Evolutionary conservation across 2,888 invertebrate genomes (phyloP), one percentile per base, ranked within the genome.

Genomic region (Arrhopalites spinosus): DNA sequence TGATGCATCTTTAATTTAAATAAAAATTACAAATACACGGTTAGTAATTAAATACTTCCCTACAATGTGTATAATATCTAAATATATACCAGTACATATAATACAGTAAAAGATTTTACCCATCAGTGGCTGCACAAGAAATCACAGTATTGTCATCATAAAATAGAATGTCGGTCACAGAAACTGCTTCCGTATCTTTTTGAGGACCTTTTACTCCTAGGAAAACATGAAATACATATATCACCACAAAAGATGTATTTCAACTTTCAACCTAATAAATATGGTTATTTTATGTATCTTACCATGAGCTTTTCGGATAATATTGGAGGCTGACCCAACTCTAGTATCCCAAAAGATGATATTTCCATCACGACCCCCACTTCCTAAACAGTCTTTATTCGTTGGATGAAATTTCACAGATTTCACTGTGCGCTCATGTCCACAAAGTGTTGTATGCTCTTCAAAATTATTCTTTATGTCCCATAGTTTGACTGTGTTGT

Each of bases 81-180:
- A 56, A n/a, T 56, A 23, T 56, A 2, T 56, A 17, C 1, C n/a
- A 47, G n/a, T 47, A 2, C 1, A 17, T 47, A 1, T 47, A 17
- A 47, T 7, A 2, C 7, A 53, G 3, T n/a, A 50, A n/a, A 11
- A 11, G 15, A 53, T 20, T 53, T 83, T 84, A 89, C 89, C 95
- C 94, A 86, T 95, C 95, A 61, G 92, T 92, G 74, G 94, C 93
- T 0, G 94, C 94, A 84, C 94, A 92, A 0, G 95, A 94, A 63
- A 95, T 88, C 1, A 96, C 87, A 3, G 91, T 91, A 79, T 89
- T 86, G 77, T 91, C 91, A 85, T 94, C 91, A 86, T 93, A 93
- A 86, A 94, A 96, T 0, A 90, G 90, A 20, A 96, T 88, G 8
- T 93, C 91, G 0, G 95, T 95, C 71, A 96, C 92, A 85, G 85